Evolutionary conservation across 2,797 vertebrate species (phyloP).

Genomic region (Luscinia luscinia): DNA sequence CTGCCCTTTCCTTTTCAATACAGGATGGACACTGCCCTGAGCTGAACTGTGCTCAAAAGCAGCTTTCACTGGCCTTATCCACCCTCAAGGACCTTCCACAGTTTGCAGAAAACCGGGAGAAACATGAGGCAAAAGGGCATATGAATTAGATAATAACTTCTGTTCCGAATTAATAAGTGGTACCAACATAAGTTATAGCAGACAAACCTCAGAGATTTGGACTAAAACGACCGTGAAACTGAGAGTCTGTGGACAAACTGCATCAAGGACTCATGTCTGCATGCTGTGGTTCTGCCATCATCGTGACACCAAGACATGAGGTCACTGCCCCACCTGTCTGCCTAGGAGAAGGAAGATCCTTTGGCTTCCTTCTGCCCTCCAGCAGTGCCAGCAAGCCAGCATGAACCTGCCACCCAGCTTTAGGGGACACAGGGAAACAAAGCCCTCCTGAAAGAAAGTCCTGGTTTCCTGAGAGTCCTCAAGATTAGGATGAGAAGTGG

Average conservation of each 20-base stretch:
- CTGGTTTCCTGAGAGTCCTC: not conserved
- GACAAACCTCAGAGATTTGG: not conserved
- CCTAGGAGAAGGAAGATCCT: not conserved
- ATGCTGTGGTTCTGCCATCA: accelerated
- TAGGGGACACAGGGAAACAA: not conserved
- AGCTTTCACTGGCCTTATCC: not conserved
- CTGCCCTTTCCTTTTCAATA: not conserved
- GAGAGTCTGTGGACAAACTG: not conserved
- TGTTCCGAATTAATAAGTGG: not conserved
- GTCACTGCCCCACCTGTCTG: not conserved
- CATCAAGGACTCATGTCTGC: not conserved
- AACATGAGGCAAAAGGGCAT: not conserved
- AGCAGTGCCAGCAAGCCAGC: not conserved
- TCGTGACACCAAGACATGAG: accelerated
- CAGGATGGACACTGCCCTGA: not conserved
- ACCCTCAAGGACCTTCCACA: not conserved
- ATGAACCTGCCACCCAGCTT: not conserved
- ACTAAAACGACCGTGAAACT: not conserved
- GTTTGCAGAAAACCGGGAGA: not conserved
- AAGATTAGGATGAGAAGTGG: not conserved
- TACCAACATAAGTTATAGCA: not conserved
- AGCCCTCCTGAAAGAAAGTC: not conserved
- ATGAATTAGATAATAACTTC: not conserved
- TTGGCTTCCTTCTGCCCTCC: not conserved
- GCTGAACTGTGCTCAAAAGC: not conserved